Conservation (phyloP, 1,140 invertebrate species). For the Vanessa tameamea region DNA sequence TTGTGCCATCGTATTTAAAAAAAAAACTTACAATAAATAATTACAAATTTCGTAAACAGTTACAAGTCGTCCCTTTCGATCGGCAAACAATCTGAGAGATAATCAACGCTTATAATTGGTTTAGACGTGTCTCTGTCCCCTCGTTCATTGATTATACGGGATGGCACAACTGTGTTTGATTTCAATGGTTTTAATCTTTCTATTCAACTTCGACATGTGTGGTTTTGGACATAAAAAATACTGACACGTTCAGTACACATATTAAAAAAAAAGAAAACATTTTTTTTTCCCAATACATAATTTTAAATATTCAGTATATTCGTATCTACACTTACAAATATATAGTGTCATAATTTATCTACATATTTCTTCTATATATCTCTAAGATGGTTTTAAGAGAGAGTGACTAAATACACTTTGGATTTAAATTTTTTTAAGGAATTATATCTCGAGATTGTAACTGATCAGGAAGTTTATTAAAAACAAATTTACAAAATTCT, state of each 20-base stretch:
- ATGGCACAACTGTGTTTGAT: slow-evolving; percentile 51
- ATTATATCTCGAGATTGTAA: too few species aligned
- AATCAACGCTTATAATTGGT: slow-evolving; percentile 74
- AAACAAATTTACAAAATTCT: too few species aligned
- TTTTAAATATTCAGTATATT: too few species aligned
- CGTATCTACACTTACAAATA: too few species aligned
- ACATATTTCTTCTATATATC: too few species aligned
- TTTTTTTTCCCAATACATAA: too few species aligned
- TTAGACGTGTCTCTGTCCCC: slow-evolving; percentile 61
- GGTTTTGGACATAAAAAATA: slow-evolving; percentile 13
- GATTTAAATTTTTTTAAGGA: too few species aligned
- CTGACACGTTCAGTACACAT: neutral
- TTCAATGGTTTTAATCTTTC: slow-evolving; percentile 58
- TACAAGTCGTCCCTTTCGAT: slow-evolving; percentile 41
- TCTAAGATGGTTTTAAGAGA: too few species aligned
- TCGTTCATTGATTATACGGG: slow-evolving; percentile 36
- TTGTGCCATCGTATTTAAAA: neutral
- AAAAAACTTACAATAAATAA: neutral
- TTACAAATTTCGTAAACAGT: neutral
- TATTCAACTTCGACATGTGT: slow-evolving; percentile 35
- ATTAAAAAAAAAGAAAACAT: too few species aligned
- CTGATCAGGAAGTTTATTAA: too few species aligned
- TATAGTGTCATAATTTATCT: too few species aligned
- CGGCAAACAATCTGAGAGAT: slow-evolving; percentile 62
- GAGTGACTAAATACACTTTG: too few species aligned